These are phyloP conservation scores for Fragum whitleyi DNA, from an alignment of 2,888 invertebrate genomes.

Conservation along the genomic window DNA sequence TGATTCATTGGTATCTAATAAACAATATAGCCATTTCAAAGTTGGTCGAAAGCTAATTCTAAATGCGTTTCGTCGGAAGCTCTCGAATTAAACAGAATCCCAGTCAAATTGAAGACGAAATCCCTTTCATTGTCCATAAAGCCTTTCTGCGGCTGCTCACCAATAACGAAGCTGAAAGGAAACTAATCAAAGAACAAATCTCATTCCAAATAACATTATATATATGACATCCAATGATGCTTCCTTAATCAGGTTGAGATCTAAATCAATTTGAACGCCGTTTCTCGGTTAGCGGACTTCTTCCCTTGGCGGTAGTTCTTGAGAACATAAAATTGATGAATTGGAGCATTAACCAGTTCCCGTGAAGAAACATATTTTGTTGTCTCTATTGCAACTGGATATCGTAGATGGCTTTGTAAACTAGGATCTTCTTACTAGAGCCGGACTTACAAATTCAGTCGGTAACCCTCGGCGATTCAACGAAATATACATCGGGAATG, in stretches of 20 bases:
- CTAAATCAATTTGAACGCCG: slow-evolving; percentile 56
- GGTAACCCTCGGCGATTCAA: too few species aligned
- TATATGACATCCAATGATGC: slow-evolving; percentile 46
- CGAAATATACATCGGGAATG: too few species aligned
- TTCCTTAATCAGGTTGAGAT: slow-evolving; percentile 53
- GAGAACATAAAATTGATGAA: slow-evolving; percentile 59
- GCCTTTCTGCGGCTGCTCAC: slow-evolving; percentile 1
- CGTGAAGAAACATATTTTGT: background rate
- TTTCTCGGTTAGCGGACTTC: slow-evolving; percentile 20
- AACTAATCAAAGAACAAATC: slow-evolving; percentile 32
- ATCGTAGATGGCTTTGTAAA: too few species aligned
- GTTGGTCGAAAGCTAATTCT: too few species aligned
- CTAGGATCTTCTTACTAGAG: too few species aligned
- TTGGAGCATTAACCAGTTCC: slow-evolving; percentile 27
- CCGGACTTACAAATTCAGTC: too few species aligned
- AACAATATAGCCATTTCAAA: too few species aligned
- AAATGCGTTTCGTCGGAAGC: slow-evolving; percentile 8
- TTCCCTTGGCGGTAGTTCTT: slow-evolving; percentile 54
- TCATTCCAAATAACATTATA: slow-evolving; percentile 35
- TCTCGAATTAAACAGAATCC: slow-evolving; percentile 15
- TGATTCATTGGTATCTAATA: too few species aligned
- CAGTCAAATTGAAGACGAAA: slow-evolving; percentile 8
- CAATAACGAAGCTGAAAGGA: slow-evolving; percentile 25
- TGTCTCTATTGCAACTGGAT: too few species aligned
- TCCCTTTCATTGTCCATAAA: slow-evolving; percentile 25